phyloP scores from a whole-genome alignment of 1,140 invertebrate genomes.

The Gryllus bimaculatus region DNA sequence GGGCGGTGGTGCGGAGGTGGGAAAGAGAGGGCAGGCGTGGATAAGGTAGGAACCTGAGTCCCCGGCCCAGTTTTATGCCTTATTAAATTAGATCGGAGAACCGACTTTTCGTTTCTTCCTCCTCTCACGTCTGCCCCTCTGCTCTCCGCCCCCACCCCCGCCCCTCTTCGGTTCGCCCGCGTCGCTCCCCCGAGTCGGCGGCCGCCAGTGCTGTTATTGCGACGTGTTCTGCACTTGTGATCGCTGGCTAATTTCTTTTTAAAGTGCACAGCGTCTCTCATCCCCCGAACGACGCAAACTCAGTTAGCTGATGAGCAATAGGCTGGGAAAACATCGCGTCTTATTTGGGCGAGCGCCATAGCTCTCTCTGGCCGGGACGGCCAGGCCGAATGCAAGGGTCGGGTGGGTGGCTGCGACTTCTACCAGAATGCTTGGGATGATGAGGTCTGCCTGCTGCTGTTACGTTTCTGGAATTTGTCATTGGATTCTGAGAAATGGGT shows the following conservation, averaged over 20 bases:
- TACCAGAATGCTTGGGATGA: no score
- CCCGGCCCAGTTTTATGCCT: conserved; percentile 15
- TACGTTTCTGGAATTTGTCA: no score
- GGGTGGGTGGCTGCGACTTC: no score
- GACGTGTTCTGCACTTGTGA: conserved; percentile 17
- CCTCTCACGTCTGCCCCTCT: neutral
- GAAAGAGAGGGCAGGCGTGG: neutral
- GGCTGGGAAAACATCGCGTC: conserved; percentile 7
- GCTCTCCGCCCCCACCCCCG: neutral
- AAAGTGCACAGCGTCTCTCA: conserved; percentile 11
- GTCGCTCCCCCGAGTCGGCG: neutral
- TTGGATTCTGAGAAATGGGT: no score
- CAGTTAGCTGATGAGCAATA: conserved; percentile 18
- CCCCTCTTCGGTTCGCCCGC: neutral
- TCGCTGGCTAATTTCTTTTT: conserved; percentile 19
- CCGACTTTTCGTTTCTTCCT: conserved; percentile 15
- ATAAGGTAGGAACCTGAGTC: conserved; percentile 4
- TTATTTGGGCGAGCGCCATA: neutral
- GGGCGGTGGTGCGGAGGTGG: neutral
- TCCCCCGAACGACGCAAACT: neutral
- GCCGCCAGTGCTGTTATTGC: conserved; percentile 4
- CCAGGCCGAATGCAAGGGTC: neutral
- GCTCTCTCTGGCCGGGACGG: neutral
- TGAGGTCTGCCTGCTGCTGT: no score
- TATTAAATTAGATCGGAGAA: conserved; percentile 19